These are phyloP conservation scores for Heliothis peltigera DNA, from an alignment of 2,888 invertebrate genomes.

Conservation along the genomic window DNA sequence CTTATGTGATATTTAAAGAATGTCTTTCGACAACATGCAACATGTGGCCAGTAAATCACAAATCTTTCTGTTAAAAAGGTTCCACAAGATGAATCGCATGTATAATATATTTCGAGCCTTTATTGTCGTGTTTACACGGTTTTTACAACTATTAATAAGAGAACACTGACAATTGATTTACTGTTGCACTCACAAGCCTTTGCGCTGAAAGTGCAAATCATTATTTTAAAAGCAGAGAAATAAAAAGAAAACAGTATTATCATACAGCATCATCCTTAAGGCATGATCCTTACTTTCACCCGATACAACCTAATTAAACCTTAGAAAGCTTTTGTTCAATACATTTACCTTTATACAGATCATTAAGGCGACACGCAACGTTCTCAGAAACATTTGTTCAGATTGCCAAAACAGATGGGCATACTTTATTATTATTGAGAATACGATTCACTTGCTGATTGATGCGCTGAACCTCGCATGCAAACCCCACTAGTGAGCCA, in stretches of 20 bases:
- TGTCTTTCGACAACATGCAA: slow-evolving; percentile 13
- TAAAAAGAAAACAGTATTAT: slow-evolving; percentile 18
- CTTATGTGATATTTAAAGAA: slow-evolving; percentile 13
- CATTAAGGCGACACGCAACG: slow-evolving; percentile 68
- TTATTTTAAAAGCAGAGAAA: slow-evolving; percentile 15
- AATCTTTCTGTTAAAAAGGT: slow-evolving; percentile 42
- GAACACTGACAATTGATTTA: slow-evolving; percentile 37
- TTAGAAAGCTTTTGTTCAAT: slow-evolving; percentile 61
- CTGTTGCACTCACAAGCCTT: slow-evolving; percentile 15
- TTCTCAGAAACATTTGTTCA: slow-evolving; percentile 78
- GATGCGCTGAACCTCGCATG: slow-evolving; percentile 75
- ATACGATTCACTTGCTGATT: slow-evolving; percentile 70
- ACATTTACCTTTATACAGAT: slow-evolving; percentile 59
- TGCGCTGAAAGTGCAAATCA: slow-evolving; percentile 16
- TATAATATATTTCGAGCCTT: slow-evolving; percentile 34
- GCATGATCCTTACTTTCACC: slow-evolving; percentile 43
- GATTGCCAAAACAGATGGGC: slow-evolving; percentile 75
- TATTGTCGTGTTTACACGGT: slow-evolving; percentile 55
- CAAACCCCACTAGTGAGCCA: slow-evolving; percentile 62
- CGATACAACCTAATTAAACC: slow-evolving; percentile 60
- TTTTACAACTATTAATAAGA: slow-evolving; percentile 47
- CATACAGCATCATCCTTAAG: slow-evolving; percentile 33
- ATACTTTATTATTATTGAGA: slow-evolving; percentile 81
- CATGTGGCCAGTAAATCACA: slow-evolving; percentile 23
- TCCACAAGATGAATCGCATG: slow-evolving; percentile 35